These are phyloP conservation scores for Colletes latitarsis DNA, from an alignment of 1,140 invertebrate genomes.

Conservation along the genomic window DNA sequence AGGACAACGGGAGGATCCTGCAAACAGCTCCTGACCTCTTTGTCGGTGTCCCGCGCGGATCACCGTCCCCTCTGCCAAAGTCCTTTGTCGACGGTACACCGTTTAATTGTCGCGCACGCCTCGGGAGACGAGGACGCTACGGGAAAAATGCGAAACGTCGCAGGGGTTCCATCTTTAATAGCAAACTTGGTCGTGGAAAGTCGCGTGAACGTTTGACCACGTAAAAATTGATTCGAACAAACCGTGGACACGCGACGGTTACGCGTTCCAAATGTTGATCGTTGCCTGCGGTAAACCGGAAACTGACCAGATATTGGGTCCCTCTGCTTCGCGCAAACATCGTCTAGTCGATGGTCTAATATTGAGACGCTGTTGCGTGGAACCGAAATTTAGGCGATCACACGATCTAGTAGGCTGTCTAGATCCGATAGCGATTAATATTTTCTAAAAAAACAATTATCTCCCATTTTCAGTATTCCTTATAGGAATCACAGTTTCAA, in stretches of 20 bases:
- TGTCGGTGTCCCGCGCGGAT: constrained; percentile 34
- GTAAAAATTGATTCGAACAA: too few species aligned
- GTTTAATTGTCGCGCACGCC: constrained; percentile 53
- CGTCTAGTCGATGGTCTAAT: too few species aligned
- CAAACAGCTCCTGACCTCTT: constrained; percentile 47
- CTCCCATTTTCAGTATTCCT: too few species aligned
- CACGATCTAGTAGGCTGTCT: too few species aligned
- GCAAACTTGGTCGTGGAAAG: not conserved
- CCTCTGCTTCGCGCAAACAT: too few species aligned
- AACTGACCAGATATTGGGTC: too few species aligned
- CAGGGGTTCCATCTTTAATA: not conserved
- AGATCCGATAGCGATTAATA: too few species aligned
- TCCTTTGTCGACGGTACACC: constrained; percentile 43
- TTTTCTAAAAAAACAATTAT: too few species aligned
- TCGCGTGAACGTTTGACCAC: not conserved
- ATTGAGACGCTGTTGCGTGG: too few species aligned
- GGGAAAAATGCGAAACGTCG: not conserved
- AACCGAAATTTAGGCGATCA: too few species aligned
- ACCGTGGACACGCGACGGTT: not conserved
- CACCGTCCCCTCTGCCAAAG: constrained; percentile 24
- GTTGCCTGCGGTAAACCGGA: not conserved
- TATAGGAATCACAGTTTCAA: too few species aligned
- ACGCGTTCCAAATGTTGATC: not conserved
- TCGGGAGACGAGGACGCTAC: not conserved
- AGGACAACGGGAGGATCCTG: constrained; percentile 42